phyloP scores from a whole-genome alignment of 2,113 vertebrate genomes.

The Galbula dea region DNA sequence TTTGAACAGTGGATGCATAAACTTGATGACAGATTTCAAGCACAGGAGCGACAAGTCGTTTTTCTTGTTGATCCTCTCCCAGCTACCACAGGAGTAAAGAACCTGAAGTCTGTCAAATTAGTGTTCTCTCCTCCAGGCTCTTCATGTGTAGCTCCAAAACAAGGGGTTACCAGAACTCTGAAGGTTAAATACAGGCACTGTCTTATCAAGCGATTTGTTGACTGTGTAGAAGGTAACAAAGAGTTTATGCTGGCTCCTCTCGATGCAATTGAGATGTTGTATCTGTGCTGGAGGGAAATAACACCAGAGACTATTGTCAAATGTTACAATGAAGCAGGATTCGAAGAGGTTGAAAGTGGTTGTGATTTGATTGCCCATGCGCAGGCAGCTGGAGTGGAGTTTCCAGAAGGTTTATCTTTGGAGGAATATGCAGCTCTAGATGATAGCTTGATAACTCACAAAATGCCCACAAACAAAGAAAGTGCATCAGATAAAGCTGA shows the following conservation, averaged over 20 bases:
- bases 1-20: slow-evolving; percentile 73
- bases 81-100: slow-evolving; percentile 63
- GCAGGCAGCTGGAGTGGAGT: slow-evolving; percentile 60
- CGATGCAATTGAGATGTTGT: slow-evolving; percentile 68
- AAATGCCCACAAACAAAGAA: slow-evolving; percentile 7
- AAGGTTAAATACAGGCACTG: slow-evolving; percentile 70
- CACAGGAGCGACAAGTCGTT: slow-evolving; percentile 57
- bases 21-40: slow-evolving; percentile 70
- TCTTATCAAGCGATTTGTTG: slow-evolving; percentile 70
- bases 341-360: neutral
- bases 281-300: slow-evolving; percentile 66
- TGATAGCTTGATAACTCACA: slow-evolving; percentile 51
- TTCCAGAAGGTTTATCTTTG: slow-evolving; percentile 65
- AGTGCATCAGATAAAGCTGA: neutral
- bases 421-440: slow-evolving; percentile 68
- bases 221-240: slow-evolving; percentile 62
- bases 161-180: slow-evolving; percentile 62
- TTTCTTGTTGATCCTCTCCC: slow-evolving; percentile 64
- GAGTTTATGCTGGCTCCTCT: slow-evolving; percentile 66
- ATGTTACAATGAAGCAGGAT: slow-evolving; percentile 52
- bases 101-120: slow-evolving; percentile 64
- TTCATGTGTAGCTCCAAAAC: slow-evolving; percentile 42
- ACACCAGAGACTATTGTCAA: slow-evolving; percentile 45
- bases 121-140: slow-evolving; percentile 59
- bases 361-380: slow-evolving; percentile 56